phyloP scores from a whole-genome alignment of 2,113 vertebrate species.

The Polyodon spathula region DNA sequence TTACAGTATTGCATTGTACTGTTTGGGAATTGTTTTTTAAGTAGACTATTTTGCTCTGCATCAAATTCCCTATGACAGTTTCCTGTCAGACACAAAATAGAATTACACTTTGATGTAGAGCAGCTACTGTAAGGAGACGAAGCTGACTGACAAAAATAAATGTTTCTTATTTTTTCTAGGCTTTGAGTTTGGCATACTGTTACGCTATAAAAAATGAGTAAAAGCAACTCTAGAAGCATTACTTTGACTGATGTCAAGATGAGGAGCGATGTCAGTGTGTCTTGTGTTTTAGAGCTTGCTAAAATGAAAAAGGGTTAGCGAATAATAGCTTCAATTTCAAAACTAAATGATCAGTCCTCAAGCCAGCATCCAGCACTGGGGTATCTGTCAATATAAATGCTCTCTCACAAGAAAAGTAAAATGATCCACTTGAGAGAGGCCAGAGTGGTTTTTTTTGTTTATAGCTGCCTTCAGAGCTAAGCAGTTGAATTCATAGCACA shows the following conservation, averaged over 20 bases:
- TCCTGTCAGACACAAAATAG: too few species aligned
- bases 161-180: neutral
- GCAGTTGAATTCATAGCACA: neutral
- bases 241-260: neutral
- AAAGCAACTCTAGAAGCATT: neutral
- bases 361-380: neutral
- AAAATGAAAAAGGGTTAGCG: neutral
- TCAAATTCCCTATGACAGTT: too few species aligned
- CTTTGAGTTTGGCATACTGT: neutral
- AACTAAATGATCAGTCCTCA: neutral
- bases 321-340: neutral
- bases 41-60: too few species aligned
- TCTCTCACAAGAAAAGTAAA: conserved; percentile 1
- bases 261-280: neutral
- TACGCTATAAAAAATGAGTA: neutral
- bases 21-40: too few species aligned
- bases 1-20: too few species aligned
- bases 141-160: neutral
- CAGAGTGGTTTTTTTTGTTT: neutral
- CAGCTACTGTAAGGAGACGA: neutral
- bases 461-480: neutral
- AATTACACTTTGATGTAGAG: neutral
- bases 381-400: neutral
- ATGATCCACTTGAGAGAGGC: neutral
- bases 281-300: neutral